These are phyloP conservation scores for Bubo bubo DNA, from an alignment of 2,113 vertebrate species.

Conservation along the genomic window DNA sequence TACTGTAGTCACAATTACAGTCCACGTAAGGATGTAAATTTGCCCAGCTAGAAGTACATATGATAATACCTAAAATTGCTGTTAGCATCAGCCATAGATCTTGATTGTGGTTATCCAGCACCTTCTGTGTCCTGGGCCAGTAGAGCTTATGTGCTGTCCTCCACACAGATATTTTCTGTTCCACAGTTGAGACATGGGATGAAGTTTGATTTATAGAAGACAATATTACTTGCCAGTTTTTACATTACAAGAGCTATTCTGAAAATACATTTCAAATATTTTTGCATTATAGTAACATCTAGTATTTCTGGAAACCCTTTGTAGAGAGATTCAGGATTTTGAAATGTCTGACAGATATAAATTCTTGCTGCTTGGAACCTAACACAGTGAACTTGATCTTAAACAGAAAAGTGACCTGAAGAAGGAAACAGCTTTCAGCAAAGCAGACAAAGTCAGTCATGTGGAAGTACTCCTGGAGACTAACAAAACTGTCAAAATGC, in stretches of 20 bases:
- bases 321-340: background rate
- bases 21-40: background rate
- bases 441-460: background rate
- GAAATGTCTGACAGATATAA: background rate
- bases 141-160: background rate
- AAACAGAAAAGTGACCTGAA: background rate
- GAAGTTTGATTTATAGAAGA: background rate
- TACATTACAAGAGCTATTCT: background rate
- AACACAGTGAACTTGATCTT: background rate
- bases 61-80: background rate
- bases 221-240: background rate
- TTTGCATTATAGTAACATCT: background rate
- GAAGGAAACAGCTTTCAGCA: conserved; percentile 33
- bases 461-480: background rate
- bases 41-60: background rate
- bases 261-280: background rate
- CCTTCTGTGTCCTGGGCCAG: background rate
- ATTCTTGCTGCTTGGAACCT: background rate
- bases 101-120: background rate
- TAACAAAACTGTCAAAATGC: background rate
- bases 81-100: background rate
- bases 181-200: background rate
- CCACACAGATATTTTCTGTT: background rate
- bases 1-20: background rate
- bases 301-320: background rate